Percentiles rank a stretch among this genome's conserved stretches.
These are phyloP conservation scores for Amorpha juglandis DNA, from an alignment of 2,888 invertebrate genomes.

Conservation along the genomic window DNA sequence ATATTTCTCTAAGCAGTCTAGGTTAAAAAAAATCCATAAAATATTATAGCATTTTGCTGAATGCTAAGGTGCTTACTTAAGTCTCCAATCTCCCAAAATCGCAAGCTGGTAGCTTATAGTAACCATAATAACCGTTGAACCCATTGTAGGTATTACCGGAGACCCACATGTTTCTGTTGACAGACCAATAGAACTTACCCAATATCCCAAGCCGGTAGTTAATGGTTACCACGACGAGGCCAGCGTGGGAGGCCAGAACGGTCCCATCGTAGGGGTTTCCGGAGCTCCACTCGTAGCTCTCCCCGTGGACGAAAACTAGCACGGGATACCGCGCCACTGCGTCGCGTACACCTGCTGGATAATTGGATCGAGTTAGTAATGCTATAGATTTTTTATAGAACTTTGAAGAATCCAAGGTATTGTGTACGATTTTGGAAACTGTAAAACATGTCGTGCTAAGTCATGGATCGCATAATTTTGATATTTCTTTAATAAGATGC, in stretches of 20 bases:
- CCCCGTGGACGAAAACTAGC: slow-evolving; percentile 97
- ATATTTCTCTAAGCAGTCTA: no score
- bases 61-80: no score
- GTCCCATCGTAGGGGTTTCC: slow-evolving; percentile 99
- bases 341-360: slow-evolving; percentile 86
- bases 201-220: slow-evolving; percentile 92
- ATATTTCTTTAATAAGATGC: no score
- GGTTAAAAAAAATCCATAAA: no score
- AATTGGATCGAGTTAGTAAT: slow-evolving; percentile 12
- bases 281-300: slow-evolving; percentile 98
- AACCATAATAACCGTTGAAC: no score
- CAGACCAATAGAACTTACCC: slow-evolving; percentile 82
- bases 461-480: no score
- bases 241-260: slow-evolving; percentile 96
- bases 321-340: slow-evolving; percentile 90
- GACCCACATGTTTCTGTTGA: background rate
- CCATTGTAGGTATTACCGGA: no score
- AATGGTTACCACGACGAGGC: slow-evolving; percentile 94
- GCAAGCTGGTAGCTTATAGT: no score
- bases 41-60: no score
- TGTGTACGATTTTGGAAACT: no score
- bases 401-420: background rate
- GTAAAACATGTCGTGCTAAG: no score
- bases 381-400: background rate
- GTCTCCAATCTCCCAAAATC: no score